phyloP scores from a whole-genome alignment of 2,113 vertebrate species.

The Zosterops pallidus region DNA sequence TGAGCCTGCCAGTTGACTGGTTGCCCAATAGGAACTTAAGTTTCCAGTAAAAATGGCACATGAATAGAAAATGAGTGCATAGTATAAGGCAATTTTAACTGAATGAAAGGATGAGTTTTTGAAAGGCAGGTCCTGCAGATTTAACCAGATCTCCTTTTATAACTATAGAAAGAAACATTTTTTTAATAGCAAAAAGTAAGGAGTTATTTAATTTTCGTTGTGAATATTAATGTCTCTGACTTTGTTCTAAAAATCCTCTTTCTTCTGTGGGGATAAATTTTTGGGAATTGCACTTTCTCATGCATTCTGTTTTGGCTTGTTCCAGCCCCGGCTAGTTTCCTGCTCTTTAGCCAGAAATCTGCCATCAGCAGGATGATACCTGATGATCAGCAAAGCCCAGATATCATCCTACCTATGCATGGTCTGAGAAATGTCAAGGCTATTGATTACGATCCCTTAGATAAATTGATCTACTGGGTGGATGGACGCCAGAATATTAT shows the following conservation, averaged over 20 bases:
- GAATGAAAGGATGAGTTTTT: neutral
- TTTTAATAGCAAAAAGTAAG: neutral
- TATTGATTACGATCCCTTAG: conserved; percentile 88
- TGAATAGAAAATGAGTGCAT: neutral
- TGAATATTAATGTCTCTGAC: neutral
- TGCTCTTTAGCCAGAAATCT: conserved; percentile 92
- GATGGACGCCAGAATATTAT: conserved; percentile 91
- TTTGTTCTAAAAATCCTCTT: neutral
- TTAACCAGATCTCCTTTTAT: neutral
- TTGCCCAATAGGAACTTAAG: neutral
- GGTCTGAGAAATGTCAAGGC: conserved; percentile 86
- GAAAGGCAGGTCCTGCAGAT: neutral
- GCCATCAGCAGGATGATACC: conserved; percentile 93
- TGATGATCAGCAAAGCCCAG: conserved; percentile 90
- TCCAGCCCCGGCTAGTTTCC: conserved; percentile 88
- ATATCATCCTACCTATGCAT: conserved; percentile 91
- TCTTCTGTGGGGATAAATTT: neutral
- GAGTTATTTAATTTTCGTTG: neutral
- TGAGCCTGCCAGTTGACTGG: neutral
- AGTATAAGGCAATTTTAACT: neutral
- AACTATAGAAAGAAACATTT: neutral
- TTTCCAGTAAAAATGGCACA: neutral
- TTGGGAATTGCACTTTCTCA: neutral
- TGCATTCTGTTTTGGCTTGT: neutral
- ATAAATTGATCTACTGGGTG: conserved; percentile 91